Percentiles rank a stretch among this genome's conserved stretches.
phyloP scores from a whole-genome alignment of 2,113 vertebrate species.

The Equus quagga region DNA sequence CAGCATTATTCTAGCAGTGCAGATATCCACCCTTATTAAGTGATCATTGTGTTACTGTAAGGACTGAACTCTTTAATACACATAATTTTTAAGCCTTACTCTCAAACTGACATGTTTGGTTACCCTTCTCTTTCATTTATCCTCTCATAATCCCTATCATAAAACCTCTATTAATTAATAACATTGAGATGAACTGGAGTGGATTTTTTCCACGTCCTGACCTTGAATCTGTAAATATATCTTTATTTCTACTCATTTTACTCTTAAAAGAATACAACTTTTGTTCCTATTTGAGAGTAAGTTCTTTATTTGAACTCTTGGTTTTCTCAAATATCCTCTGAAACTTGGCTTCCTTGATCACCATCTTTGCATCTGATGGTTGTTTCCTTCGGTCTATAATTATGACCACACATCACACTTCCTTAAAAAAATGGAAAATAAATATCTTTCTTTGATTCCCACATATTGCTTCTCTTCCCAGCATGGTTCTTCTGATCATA shows the following conservation, averaged over 20 bases:
- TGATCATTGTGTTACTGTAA: not conserved
- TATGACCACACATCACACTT: not conserved
- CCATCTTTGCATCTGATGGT: not conserved
- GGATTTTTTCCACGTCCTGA: not conserved
- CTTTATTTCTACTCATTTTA: not conserved
- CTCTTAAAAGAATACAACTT: not conserved
- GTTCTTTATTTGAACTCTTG: not conserved
- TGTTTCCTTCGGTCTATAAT: not conserved
- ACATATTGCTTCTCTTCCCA: not conserved
- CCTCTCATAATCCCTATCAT: not conserved
- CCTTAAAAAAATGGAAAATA: not conserved
- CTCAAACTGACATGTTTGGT: not conserved
- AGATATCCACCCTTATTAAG: not conserved
- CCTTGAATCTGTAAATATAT: not conserved
- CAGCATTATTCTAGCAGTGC: not conserved
- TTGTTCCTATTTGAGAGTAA: not conserved
- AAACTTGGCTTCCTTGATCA: not conserved
- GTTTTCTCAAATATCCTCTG: not conserved
- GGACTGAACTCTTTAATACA: not conserved
- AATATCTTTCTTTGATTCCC: not conserved
- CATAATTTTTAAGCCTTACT: not conserved
- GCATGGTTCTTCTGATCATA: not conserved
- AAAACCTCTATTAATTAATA: not conserved
- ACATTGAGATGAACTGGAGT: not conserved
- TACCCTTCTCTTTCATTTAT: not conserved